Conservation (phyloP, 2,797 vertebrate genomes). For the Sarcophilus harrisii region DNA sequence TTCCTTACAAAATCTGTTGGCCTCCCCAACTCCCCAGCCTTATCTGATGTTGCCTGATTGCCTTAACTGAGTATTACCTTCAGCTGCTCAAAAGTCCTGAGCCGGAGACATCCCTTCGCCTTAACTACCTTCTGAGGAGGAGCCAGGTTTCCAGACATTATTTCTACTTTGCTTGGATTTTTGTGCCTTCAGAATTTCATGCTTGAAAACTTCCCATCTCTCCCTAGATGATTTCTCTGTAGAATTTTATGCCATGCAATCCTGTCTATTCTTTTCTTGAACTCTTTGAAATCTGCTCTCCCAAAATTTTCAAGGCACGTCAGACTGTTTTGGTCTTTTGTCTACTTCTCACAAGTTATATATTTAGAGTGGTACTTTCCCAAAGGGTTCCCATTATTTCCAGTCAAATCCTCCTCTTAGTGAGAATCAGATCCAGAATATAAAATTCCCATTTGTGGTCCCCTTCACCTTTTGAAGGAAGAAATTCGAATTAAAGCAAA, state of each 20-base stretch:
- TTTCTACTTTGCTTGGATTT: background rate
- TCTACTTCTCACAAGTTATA: background rate
- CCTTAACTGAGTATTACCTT: background rate
- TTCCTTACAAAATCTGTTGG: background rate
- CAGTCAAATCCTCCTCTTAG: background rate
- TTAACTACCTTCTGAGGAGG: background rate
- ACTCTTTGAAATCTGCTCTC: background rate
- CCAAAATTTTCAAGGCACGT: background rate
- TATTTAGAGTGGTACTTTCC: background rate
- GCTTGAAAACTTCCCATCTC: background rate
- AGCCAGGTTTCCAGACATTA: background rate
- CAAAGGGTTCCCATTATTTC: background rate
- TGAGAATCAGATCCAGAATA: background rate
- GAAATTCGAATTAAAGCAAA: background rate
- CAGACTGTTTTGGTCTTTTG: background rate
- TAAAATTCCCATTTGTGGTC: background rate
- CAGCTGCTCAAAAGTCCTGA: background rate
- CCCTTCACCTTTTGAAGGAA: background rate
- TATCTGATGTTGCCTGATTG: background rate
- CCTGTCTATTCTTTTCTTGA: background rate
- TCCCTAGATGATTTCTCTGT: background rate
- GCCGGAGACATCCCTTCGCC: background rate
- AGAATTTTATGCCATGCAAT: background rate
- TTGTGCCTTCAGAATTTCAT: background rate
- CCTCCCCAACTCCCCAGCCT: background rate